Evolutionary conservation across 2,113 vertebrate genomes (phyloP).

Genomic region (Uropsilus gracilis): DNA sequence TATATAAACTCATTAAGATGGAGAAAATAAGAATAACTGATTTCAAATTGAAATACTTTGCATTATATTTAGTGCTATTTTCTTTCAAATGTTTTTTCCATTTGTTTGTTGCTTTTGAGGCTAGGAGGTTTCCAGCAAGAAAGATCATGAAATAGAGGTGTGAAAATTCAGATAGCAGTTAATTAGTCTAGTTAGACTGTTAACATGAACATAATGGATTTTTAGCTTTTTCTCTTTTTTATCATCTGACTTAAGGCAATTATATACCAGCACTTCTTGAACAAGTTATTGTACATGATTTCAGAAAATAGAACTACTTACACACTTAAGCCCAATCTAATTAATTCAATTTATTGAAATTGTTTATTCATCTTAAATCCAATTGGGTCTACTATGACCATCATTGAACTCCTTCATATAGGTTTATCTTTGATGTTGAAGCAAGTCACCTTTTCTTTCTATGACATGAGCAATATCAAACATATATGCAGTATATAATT

Average conservation of each 20-base stretch:
- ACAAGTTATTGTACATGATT: constrained; percentile 84
- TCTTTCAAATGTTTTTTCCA: constrained; percentile 66
- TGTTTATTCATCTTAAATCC: constrained; percentile 82
- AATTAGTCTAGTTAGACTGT: constrained; percentile 86
- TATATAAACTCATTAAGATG: neutral
- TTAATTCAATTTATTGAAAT: constrained; percentile 87
- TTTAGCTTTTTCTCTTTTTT: constrained; percentile 83
- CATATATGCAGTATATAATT: neutral
- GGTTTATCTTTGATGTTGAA: constrained; percentile 49
- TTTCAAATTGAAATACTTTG: constrained; percentile 22
- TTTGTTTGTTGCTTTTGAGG: constrained; percentile 76
- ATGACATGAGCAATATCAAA: neutral
- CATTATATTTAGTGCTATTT: neutral
- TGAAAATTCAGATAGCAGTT: constrained; percentile 88
- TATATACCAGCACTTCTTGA: constrained; percentile 79
- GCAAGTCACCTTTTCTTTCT: neutral
- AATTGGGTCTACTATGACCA: constrained; percentile 74
- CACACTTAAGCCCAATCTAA: constrained; percentile 74
- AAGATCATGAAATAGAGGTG: constrained; percentile 83
- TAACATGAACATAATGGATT: constrained; percentile 84
- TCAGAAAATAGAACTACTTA: constrained; percentile 77
- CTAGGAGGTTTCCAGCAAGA: constrained; percentile 77
- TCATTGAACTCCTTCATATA: constrained; percentile 65
- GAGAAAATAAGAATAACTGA: constrained; percentile 25
- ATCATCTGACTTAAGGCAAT: constrained; percentile 84